Percentiles rank a stretch among this genome's conserved stretches.
Evolutionary conservation across 2,888 invertebrate species (phyloP).

Genomic region (Andricus curvator): DNA sequence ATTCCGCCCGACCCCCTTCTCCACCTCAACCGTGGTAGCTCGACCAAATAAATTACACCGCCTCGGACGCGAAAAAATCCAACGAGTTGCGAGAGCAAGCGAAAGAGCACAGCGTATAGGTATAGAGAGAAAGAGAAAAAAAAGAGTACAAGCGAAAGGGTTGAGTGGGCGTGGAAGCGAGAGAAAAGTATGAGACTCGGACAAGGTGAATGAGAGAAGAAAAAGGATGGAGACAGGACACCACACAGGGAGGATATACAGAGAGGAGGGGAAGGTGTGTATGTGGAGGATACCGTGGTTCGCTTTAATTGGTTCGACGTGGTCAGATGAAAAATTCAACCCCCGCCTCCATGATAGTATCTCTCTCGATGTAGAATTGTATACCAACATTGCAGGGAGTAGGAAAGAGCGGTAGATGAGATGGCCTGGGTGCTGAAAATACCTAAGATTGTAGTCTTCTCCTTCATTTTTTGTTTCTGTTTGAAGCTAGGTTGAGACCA

Average conservation of each 20-base stretch:
- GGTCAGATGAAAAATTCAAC: conserved; percentile 77
- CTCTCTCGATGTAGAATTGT: conserved; percentile 54
- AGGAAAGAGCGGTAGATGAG: neutral
- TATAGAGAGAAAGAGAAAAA: conserved; percentile 40
- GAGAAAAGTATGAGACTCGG: conserved; percentile 59
- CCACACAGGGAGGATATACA: conserved; percentile 61
- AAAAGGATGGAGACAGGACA: conserved; percentile 54
- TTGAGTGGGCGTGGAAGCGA: conserved; percentile 52
- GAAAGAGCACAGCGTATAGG: conserved; percentile 43
- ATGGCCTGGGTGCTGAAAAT: conserved; percentile 1
- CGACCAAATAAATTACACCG: conserved; percentile 76
- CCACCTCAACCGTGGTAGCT: conserved; percentile 67
- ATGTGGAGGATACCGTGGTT: conserved; percentile 70
- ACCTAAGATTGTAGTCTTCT: neutral
- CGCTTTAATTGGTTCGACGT: conserved; percentile 77
- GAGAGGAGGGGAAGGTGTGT: conserved; percentile 59
- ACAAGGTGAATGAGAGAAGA: conserved; percentile 60
- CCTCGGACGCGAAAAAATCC: conserved; percentile 77
- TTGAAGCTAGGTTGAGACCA: neutral
- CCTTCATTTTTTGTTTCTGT: neutral
- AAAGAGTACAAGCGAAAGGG: conserved; percentile 50
- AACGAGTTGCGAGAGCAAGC: conserved; percentile 65
- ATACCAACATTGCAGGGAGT: conserved; percentile 46
- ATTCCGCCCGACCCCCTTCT: conserved; percentile 49
- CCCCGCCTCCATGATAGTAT: conserved; percentile 59